Percentiles rank a stretch among this genome's conserved stretches.
Evolutionary conservation across 1,140 invertebrate species (phyloP).

Genomic region (Trichonephila clavata): DNA sequence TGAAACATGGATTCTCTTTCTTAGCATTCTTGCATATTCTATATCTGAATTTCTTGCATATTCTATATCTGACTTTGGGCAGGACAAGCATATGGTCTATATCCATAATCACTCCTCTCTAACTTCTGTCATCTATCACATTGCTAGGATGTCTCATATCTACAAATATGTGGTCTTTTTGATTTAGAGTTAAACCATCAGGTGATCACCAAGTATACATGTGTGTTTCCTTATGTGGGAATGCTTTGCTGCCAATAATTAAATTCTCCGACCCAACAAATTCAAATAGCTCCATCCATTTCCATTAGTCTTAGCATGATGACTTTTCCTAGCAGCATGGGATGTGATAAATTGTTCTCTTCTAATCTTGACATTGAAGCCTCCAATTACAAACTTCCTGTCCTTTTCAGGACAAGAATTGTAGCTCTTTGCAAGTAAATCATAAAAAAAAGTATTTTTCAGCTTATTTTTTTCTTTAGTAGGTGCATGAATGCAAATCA

Average conservation of each 20-base stretch:
- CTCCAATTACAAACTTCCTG: not conserved
- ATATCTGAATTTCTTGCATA: too few relatives aligned
- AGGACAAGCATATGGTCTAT: too few relatives aligned
- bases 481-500: not conserved
- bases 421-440: not conserved
- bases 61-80: too few relatives aligned
- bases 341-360: not conserved
- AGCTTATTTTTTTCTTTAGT: not conserved
- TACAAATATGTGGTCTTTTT: constrained; percentile 2
- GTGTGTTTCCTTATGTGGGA: constrained; percentile 77
- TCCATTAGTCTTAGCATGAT: not conserved
- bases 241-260: constrained; percentile 68
- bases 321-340: not conserved
- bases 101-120: too few relatives aligned
- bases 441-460: not conserved
- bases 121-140: too few relatives aligned
- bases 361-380: not conserved
- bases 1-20: too few relatives aligned
- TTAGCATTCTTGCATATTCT: too few relatives aligned
- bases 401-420: not conserved
- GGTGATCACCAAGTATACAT: constrained; percentile 75
- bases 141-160: not conserved
- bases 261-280: not conserved
- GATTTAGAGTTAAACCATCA: too few relatives aligned
- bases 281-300: constrained; percentile 1